These are phyloP conservation scores for Caenorhabditis elegans DNA, from an alignment of 1,140 invertebrate species.

Conservation along the genomic window WBcel235 BX284602.5:10332501-10333000, in stretches of 20 bases:
- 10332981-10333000: background rate
- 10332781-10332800: background rate
- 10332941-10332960: background rate
- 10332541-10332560: background rate
- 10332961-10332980: background rate
- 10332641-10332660: background rate
- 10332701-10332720: background rate
- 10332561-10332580: background rate
- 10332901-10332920: too few species aligned
- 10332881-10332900: background rate
- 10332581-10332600: background rate
- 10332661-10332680: background rate
- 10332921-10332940: background rate
- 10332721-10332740: background rate
- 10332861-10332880: too few species aligned
- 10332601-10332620: background rate
- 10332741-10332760: background rate
- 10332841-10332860: background rate
- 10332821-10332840: conserved; percentile 9
- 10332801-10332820: background rate
- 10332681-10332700: background rate
- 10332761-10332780: conserved; percentile 4
- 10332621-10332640: background rate
- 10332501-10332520: background rate
- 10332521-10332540: background rate